Conservation (phyloP, 2,113 vertebrate species). For the Heloderma charlesbogerti region DNA sequence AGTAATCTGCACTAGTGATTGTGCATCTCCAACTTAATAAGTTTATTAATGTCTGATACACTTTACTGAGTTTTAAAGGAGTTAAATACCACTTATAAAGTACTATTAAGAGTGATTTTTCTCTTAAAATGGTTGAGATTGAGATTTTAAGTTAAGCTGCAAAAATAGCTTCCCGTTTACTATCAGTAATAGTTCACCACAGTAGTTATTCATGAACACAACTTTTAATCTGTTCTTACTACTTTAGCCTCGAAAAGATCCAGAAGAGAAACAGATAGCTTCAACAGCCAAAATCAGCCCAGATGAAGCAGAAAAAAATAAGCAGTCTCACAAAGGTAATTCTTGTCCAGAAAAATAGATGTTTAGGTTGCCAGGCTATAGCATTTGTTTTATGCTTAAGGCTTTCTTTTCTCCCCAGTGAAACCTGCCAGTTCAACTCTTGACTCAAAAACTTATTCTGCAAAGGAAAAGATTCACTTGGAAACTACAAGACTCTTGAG, state of each 20-base stretch:
- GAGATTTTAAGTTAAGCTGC: neutral
- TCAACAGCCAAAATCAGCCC: constrained; percentile 65
- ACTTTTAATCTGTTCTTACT: constrained; percentile 55
- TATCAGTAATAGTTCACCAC: neutral
- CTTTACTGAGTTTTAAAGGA: neutral
- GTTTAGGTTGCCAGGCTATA: neutral
- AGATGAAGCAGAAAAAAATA: constrained; percentile 60
- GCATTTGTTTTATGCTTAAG: neutral
- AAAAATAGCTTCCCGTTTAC: neutral
- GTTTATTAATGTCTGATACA: neutral
- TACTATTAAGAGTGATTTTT: neutral
- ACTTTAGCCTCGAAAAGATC: constrained; percentile 81
- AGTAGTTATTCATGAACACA: constrained; percentile 3
- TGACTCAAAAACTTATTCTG: constrained; percentile 43
- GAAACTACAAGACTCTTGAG: constrained; percentile 28
- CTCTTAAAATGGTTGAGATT: neutral
- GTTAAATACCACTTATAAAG: neutral
- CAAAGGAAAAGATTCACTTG: constrained; percentile 47
- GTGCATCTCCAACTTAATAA: neutral
- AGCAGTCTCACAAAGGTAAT: constrained; percentile 74
- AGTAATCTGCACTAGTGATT: too few relatives aligned
- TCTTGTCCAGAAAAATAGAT: neutral
- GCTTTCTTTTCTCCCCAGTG: constrained; percentile 36
- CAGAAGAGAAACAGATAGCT: constrained; percentile 68
- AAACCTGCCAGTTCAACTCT: constrained; percentile 54